Evolutionary conservation across 1,140 invertebrate species (phyloP).

Genomic region (Arion vulgaris): DNA sequence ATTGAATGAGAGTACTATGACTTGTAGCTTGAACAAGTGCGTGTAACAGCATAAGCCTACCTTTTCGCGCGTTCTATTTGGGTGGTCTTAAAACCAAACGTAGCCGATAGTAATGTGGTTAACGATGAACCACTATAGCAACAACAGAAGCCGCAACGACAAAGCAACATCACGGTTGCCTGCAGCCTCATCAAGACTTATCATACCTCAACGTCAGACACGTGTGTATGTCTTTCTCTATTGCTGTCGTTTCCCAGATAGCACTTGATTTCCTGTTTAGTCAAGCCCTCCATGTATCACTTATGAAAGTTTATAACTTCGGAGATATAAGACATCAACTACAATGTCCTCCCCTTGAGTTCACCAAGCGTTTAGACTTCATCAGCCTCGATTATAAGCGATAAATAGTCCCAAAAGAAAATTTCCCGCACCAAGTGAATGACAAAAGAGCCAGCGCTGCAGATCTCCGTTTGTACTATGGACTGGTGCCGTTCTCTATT

Average conservation of each 20-base stretch:
- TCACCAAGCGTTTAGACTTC: neutral
- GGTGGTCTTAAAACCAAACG: neutral
- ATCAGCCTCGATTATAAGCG: neutral
- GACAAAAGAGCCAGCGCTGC: neutral
- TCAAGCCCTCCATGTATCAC: neutral
- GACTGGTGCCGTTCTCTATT: neutral
- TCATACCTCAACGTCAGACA: neutral
- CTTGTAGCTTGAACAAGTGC: too few relatives aligned
- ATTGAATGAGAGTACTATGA: too few relatives aligned
- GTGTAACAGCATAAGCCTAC: neutral
- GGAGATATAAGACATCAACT: neutral
- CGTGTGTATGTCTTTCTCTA: neutral
- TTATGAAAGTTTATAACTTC: neutral
- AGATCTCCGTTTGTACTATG: neutral
- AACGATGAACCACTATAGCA: neutral
- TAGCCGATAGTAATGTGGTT: neutral
- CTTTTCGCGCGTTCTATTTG: neutral
- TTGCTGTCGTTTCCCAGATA: neutral
- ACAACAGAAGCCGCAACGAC: neutral
- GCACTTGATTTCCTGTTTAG: neutral
- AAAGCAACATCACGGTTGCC: neutral
- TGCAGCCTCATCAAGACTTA: neutral
- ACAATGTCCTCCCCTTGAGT: neutral
- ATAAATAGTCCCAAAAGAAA: neutral
- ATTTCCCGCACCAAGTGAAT: neutral